Evolutionary conservation across 2,888 invertebrate genomes (phyloP), one percentile per base, ranked within the genome.

Genomic region (Axea sp.): DNA sequence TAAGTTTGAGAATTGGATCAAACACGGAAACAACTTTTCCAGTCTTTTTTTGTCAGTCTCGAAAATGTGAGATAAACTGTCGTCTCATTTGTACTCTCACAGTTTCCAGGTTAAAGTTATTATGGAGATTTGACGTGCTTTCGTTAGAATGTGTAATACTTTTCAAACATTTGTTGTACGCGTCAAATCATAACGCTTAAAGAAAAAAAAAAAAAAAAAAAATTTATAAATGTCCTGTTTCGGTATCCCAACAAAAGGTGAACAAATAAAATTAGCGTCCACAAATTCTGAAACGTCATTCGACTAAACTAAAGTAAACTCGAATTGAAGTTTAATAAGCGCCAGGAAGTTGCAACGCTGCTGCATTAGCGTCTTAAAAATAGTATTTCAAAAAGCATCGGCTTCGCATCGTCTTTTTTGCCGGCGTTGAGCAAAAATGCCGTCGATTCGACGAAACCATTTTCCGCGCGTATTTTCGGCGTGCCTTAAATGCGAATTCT

Each of bases 401-500:
- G 22, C 35, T 37, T 24, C 17, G 39, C 31, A 7, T 35, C 19
- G 17, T 59, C 45, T 53, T 71, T 62, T 69, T 49, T 55, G 33
- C 28, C 53, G 24, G 41, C 47, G 55, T 57, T 62, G 49, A 43
- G 47, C 71, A 71, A 71, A 71, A 71, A 71, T 71, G 71, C 69
- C 64, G 62, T 6, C 64, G 57, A 64, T 72, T 72, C 72, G 72
- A 43, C 64, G 71, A 71, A 71, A 64, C 71, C 64, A 71, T 71
- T 71, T 71, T 71, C 71, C 71, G 49, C 64, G 71, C 62, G 62
- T 71, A 71, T 71, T 71, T 71, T 71, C 55, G 71, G 71, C 55
- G 6, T 9, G 47, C 57, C 39, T 64, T 35, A 55, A 64, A 28
- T 64, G 71, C 31, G 64, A 53, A 71, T 43, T 57, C 62, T 71